These are phyloP conservation scores for Hydrotaea cyrtoneurina DNA, from an alignment of 2,888 invertebrate species.

Conservation along the genomic window DNA sequence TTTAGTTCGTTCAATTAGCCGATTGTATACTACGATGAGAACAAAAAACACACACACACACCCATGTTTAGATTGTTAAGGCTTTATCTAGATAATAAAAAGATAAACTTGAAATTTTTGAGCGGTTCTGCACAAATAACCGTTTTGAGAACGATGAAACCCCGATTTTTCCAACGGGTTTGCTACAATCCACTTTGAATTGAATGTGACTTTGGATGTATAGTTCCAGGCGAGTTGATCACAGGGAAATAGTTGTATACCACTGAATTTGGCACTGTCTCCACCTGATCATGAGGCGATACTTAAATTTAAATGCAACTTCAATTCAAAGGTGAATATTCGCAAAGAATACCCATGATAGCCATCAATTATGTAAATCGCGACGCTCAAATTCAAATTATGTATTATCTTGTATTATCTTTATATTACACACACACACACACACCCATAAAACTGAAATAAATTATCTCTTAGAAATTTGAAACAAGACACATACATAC, in stretches of 20 bases:
- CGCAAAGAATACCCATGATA: no score
- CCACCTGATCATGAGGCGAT: no score
- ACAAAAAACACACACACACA: slow-evolving; percentile 40
- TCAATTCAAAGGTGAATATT: no score
- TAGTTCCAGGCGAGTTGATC: no score
- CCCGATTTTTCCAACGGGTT: no score
- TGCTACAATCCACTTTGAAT: no score
- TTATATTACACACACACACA: neutral
- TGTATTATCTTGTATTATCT: slow-evolving; percentile 40
- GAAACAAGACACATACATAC: slow-evolving; percentile 25
- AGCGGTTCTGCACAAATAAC: slow-evolving; percentile 13
- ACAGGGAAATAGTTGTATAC: no score
- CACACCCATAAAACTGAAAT: slow-evolving; percentile 19
- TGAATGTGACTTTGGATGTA: no score
- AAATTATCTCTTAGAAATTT: slow-evolving; percentile 35
- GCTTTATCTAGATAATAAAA: slow-evolving; percentile 58
- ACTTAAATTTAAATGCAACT: no score
- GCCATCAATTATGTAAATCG: neutral
- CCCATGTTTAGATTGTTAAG: slow-evolving; percentile 57
- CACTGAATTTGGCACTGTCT: no score
- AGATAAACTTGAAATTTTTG: slow-evolving; percentile 42
- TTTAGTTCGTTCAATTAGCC: slow-evolving; percentile 57
- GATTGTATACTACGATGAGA: slow-evolving; percentile 50
- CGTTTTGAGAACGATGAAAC: no score
- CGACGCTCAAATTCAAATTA: slow-evolving; percentile 21